phyloP scores from a whole-genome alignment of 2,113 vertebrate species.

The Taurulus bubalis region DNA sequence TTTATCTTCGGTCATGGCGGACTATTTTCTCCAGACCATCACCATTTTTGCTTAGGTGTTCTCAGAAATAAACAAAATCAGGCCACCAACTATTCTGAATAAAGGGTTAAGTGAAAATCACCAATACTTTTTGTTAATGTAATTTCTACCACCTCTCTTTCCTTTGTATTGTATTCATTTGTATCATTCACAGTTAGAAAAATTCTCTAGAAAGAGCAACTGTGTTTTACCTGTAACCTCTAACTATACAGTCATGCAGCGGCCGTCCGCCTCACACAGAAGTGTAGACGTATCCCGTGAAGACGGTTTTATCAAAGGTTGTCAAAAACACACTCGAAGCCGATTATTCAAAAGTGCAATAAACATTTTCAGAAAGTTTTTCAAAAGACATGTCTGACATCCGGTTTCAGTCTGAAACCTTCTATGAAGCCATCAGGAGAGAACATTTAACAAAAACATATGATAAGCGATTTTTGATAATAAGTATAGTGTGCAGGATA shows the following conservation, averaged over 20 bases:
- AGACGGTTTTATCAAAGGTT: too few species aligned
- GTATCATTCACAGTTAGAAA: neutral
- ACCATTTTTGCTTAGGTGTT: neutral
- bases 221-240: too few species aligned
- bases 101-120: neutral
- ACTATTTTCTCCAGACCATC: neutral
- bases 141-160: too few species aligned
- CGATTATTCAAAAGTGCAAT: neutral
- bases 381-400: neutral
- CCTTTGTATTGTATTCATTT: neutral
- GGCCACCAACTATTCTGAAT: too few species aligned
- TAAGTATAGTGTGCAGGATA: too few species aligned
- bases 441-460: neutral
- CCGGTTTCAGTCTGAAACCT: neutral
- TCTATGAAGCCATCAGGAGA: neutral
- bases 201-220: neutral
- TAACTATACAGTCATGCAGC: too few species aligned
- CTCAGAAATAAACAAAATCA: neutral
- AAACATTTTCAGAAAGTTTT: neutral
- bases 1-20: neutral
- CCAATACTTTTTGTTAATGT: neutral
- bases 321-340: neutral
- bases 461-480: too few species aligned
- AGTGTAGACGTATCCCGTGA: too few species aligned
- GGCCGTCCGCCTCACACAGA: neutral